Base-by-base conservation (phyloP, 2,888 invertebrate genomes). In the Tryphoninae sp. region DNA sequence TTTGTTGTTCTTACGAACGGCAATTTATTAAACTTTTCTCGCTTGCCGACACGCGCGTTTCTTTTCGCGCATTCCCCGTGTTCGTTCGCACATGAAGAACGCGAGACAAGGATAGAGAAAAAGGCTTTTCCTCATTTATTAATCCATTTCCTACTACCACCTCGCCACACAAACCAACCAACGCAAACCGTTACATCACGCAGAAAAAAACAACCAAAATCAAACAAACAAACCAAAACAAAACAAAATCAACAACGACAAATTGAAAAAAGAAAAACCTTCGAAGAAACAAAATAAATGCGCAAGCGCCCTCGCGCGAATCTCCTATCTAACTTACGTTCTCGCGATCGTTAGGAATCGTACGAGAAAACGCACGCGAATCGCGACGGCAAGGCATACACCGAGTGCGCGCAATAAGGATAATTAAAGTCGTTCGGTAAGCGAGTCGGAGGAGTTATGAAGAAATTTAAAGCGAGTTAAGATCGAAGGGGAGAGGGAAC, bases 351-450 rank as follows among this genome's bases (percentile, higher is more conserved):
- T 33, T 0, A 26, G 4, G 26, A 26, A 26, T 26, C 51, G 33
- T 26, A 26, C 26, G 2, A 4, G 26, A 2, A 2, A 26, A 26
- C 26, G 33, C 33, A 0, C 6, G 6, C 33, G 6, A 33, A 33
- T 33, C 33, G 33, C 33, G 33, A 33, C 33, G 7, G 33, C 6
- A 7, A 33, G 33, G 33, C 26, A 33, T 19, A 19, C 51, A 22
- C 16, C 33, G 76, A 61, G 55, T 19, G 19, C 51, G 49, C 61
- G 78, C 75, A 78, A 76, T 78, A 67, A 82, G 68, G 72, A 78
- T 82, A 78, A 79, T 82, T 78, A 82, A 82, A 82, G 76, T 72
- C 72, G 71, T 67, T 76, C 82, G 55, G 67, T 67, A 76, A 78
- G 78, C 75, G 78, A 67, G 49, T 79, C 82, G 55, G 51, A 62